Evolutionary conservation across 1,140 invertebrate species (phyloP).

Genomic region (Apolygus lucorum): DNA sequence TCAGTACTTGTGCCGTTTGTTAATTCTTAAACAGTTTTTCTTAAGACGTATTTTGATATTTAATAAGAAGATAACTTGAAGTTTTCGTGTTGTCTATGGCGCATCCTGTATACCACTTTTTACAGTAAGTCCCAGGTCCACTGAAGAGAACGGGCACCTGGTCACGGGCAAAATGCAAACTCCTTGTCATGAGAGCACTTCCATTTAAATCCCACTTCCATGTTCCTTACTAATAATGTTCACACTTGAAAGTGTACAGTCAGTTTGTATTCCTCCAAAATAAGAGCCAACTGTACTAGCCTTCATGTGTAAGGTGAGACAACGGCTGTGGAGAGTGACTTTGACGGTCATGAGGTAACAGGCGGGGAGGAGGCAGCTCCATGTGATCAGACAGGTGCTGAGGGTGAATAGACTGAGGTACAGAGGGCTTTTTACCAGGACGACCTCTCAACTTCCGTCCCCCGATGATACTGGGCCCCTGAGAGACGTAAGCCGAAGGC

Average conservation of each 20-base stretch:
- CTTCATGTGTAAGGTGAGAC: not conserved
- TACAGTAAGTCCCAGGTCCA: no score
- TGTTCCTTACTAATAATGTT: no score
- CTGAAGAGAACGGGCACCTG: no score
- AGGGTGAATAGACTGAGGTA: not conserved
- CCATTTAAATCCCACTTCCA: no score
- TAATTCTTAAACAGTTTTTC: no score
- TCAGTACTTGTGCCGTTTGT: no score
- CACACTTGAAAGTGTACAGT: not conserved
- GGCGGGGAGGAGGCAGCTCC: not conserved
- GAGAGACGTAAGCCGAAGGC: not conserved
- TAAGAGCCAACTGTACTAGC: not conserved
- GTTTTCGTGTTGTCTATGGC: no score
- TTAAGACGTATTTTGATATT: no score
- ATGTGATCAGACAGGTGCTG: not conserved
- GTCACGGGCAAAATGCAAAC: no score
- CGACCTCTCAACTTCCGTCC: not conserved
- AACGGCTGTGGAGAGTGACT: not conserved
- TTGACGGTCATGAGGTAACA: not conserved
- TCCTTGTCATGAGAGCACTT: no score
- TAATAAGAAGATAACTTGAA: no score
- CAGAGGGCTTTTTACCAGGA: not conserved
- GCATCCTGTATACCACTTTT: no score
- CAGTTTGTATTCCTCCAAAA: not conserved
- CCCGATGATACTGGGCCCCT: not conserved